These are phyloP conservation scores for Pao palembangensis DNA, from an alignment of 2,113 vertebrate genomes.

Conservation along the genomic window DNA sequence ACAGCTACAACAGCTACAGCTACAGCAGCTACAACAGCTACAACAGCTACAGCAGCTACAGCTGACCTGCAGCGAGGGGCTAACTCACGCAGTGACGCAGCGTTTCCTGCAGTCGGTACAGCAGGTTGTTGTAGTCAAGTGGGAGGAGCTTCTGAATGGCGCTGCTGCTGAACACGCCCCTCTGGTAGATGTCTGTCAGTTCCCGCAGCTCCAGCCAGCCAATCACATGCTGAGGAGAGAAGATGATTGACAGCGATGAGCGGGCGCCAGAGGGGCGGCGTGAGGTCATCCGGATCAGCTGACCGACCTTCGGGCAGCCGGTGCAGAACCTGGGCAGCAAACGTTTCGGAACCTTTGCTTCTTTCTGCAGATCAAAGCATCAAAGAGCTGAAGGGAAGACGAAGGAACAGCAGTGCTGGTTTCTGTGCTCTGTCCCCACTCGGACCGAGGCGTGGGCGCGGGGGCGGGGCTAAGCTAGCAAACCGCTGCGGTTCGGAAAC, in stretches of 20 bases:
- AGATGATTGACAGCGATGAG: neutral
- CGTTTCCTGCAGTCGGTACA: constrained; percentile 51
- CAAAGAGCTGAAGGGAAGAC: too few relatives aligned
- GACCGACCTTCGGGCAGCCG: constrained; percentile 48
- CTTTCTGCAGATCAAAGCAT: constrained; percentile 31
- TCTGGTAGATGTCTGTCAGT: constrained; percentile 52
- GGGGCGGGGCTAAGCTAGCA: too few relatives aligned
- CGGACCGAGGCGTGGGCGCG: too few relatives aligned
- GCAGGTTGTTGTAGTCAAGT: constrained; percentile 41
- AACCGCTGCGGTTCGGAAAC: too few relatives aligned
- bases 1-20: too few relatives aligned
- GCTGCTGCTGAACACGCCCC: constrained; percentile 36
- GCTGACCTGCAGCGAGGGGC: neutral
- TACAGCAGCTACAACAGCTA: too few relatives aligned
- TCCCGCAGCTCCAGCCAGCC: constrained; percentile 59
- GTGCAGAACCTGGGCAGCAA: constrained; percentile 62
- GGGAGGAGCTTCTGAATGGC: constrained; percentile 44
- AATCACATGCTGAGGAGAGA: constrained; percentile 37
- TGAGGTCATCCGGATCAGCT: neutral
- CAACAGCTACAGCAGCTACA: neutral
- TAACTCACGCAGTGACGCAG: constrained; percentile 50
- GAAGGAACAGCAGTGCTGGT: too few relatives aligned
- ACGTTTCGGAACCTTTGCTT: constrained; percentile 5
- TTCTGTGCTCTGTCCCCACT: too few relatives aligned
- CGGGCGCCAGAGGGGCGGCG: too few relatives aligned